Conservation (phyloP, 1,140 invertebrate genomes). For the Drosophila pandora region DNA sequence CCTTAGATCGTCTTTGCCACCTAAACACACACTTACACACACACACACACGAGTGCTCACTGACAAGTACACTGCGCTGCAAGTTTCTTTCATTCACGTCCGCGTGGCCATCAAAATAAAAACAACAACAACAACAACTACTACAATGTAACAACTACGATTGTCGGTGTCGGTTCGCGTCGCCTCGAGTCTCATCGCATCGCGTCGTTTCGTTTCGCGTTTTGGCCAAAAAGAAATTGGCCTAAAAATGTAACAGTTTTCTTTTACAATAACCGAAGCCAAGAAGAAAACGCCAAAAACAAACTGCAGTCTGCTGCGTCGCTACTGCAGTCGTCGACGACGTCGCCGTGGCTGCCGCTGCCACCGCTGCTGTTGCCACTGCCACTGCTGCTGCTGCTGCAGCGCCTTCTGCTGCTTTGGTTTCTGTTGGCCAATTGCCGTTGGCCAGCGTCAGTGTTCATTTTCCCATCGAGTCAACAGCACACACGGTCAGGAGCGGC, state of each 20-base stretch:
- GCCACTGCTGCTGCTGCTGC: slow-evolving; percentile 22
- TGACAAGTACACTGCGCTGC: slow-evolving; percentile 34
- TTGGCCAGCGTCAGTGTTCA: slow-evolving; percentile 76
- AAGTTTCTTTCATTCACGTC: slow-evolving; percentile 69
- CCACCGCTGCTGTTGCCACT: slow-evolving; percentile 8
- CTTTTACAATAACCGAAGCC: slow-evolving; percentile 17
- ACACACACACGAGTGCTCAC: slow-evolving; percentile 6
- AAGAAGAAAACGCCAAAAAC: slow-evolving; percentile 25
- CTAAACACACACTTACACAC: slow-evolving; percentile 17
- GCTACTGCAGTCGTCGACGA: slow-evolving; percentile 13
- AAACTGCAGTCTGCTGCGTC: slow-evolving; percentile 56
- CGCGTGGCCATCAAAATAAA: slow-evolving; percentile 71
- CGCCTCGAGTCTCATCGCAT: slow-evolving; percentile 9
- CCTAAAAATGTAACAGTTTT: slow-evolving; percentile 5
- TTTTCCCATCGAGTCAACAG: slow-evolving; percentile 77
- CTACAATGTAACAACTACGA: slow-evolving; percentile 1
- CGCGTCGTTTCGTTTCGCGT: slow-evolving; percentile 14
- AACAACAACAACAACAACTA: slow-evolving; percentile 11
- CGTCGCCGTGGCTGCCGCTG: too few relatives aligned
- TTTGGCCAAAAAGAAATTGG: slow-evolving; percentile 33
- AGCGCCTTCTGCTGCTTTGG: slow-evolving; percentile 15
- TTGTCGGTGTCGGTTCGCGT: slow-evolving; percentile 56
- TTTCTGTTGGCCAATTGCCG: slow-evolving; percentile 54
- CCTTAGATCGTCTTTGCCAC: slow-evolving; percentile 77
- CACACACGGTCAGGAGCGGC: slow-evolving; percentile 34